These are phyloP conservation scores for Digitonthophagus gazella DNA, from an alignment of 2,888 invertebrate species.

Conservation along the genomic window DNA sequence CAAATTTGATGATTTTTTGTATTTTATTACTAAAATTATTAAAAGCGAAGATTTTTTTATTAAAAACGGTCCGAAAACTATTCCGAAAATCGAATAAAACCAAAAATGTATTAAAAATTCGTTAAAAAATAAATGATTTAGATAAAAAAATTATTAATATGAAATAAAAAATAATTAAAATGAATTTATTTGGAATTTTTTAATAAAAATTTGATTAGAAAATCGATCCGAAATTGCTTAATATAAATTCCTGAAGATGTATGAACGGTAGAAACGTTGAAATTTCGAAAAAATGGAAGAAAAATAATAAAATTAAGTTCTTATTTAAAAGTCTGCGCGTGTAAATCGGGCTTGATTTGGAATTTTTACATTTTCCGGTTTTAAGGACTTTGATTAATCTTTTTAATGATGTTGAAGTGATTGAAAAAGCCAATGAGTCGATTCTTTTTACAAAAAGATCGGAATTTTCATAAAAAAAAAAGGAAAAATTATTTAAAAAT, in stretches of 20 bases:
- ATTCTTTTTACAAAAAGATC: constrained; percentile 58
- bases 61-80: constrained; percentile 53
- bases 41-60: constrained; percentile 47
- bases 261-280: constrained; percentile 64
- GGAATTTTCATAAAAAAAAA: no score
- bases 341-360: constrained; percentile 51
- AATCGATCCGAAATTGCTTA: constrained; percentile 53
- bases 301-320: constrained; percentile 57
- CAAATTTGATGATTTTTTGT: neutral
- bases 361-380: constrained; percentile 35
- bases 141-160: constrained; percentile 60
- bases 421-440: constrained; percentile 70
- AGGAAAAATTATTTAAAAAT: no score
- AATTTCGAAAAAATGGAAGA: constrained; percentile 62
- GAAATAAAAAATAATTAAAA: constrained; percentile 53
- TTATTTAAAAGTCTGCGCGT: constrained; percentile 53
- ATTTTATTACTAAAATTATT: constrained; percentile 45
- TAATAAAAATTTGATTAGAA: constrained; percentile 56
- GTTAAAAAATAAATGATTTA: no score
- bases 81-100: constrained; percentile 57
- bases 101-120: no score
- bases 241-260: constrained; percentile 54
- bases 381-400: constrained; percentile 65
- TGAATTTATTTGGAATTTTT: constrained; percentile 54
- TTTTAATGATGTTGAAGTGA: constrained; percentile 75